Evolutionary conservation across 2,888 invertebrate genomes (phyloP).

Genomic region (Cetonia aurata): DNA sequence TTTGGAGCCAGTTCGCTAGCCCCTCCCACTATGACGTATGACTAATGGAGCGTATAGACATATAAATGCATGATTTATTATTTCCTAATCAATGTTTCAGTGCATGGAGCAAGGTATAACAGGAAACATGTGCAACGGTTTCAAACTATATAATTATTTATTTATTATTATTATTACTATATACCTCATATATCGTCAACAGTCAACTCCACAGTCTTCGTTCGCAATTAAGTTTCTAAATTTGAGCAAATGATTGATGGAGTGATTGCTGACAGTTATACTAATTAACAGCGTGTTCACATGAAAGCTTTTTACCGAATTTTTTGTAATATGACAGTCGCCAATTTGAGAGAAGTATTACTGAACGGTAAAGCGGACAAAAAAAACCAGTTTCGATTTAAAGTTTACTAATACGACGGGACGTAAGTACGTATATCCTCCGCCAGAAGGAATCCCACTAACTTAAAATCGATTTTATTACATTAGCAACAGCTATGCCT

Average conservation of each 20-base stretch:
- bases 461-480: constrained; percentile 54
- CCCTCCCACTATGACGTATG: too few relatives aligned
- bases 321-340: constrained; percentile 5
- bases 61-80: too few relatives aligned
- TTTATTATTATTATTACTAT: too few relatives aligned
- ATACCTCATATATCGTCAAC: too few relatives aligned
- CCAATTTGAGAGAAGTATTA: constrained; percentile 12
- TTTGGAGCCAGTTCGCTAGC: too few relatives aligned
- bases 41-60: too few relatives aligned
- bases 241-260: constrained; percentile 21
- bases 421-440: constrained; percentile 5
- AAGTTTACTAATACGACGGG: neutral
- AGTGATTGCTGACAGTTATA: constrained; percentile 12
- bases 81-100: too few relatives aligned
- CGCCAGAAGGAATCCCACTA: constrained; percentile 46
- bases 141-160: too few relatives aligned
- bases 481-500: constrained; percentile 50
- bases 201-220: neutral
- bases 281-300: constrained; percentile 15
- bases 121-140: too few relatives aligned
- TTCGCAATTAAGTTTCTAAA: constrained; percentile 12
- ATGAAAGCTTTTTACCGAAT: neutral
- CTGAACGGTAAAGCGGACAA: neutral
- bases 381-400: constrained; percentile 15
- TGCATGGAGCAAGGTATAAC: too few relatives aligned